phyloP scores from a whole-genome alignment of 2,888 invertebrate genomes.

The Tetramorium bicarinatum region DNA sequence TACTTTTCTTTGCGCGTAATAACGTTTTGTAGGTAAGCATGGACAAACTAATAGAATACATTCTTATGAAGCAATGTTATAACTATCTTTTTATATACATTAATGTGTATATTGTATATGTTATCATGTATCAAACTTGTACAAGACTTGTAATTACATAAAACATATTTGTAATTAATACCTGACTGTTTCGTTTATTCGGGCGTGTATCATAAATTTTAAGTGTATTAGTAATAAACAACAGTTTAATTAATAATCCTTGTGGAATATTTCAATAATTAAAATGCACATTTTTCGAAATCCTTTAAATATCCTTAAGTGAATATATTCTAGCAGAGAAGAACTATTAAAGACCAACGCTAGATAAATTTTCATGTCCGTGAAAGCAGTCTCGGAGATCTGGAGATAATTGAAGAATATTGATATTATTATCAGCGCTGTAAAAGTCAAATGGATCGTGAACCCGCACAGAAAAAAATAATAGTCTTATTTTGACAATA shows the following conservation, averaged over 20 bases:
- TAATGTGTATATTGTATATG: conserved; percentile 59
- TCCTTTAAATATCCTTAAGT: neutral
- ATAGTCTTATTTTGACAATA: too few relatives aligned
- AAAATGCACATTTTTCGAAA: neutral
- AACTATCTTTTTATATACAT: conserved; percentile 45
- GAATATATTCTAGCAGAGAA: too few relatives aligned
- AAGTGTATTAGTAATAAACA: conserved; percentile 18
- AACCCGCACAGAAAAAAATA: too few relatives aligned
- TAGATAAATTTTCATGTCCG: too few relatives aligned
- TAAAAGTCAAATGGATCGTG: too few relatives aligned
- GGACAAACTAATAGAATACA: conserved; percentile 3
- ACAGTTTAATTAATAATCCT: neutral
- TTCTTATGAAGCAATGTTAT: conserved; percentile 17
- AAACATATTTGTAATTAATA: conserved; percentile 52
- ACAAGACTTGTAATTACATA: conserved; percentile 56
- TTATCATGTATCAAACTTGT: conserved; percentile 49
- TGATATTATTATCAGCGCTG: too few relatives aligned
- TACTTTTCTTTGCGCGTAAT: neutral
- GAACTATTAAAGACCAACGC: too few relatives aligned
- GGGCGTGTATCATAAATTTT: neutral
- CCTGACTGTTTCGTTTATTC: conserved; percentile 20
- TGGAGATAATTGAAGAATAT: too few relatives aligned
- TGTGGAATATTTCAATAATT: neutral
- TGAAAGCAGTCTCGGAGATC: too few relatives aligned
- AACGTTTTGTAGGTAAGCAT: neutral